A percentile compares a stretch with the other conserved stretches of the same genome.
phyloP scores from a whole-genome alignment of 2,888 invertebrate species.

The Troilus luridus region DNA sequence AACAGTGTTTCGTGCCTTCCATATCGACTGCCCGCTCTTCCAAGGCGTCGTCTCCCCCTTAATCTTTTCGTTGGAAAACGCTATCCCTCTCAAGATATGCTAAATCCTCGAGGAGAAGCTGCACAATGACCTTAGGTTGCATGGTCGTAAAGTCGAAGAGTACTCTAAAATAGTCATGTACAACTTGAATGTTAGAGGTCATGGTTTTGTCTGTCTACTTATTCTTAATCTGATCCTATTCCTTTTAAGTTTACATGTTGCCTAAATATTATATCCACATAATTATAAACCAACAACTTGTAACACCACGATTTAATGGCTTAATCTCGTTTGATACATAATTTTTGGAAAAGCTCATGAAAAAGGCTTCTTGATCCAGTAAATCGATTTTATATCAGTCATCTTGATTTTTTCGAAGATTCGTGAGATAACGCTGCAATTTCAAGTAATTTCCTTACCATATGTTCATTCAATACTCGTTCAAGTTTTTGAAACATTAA shows the following conservation, averaged over 20 bases:
- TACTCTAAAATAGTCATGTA: background rate
- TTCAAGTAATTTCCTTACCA: no score
- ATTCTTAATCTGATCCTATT: background rate
- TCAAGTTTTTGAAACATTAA: no score
- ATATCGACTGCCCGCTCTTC: conserved; percentile 40
- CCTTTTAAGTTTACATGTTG: background rate
- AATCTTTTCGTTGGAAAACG: conserved; percentile 44
- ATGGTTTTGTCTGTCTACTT: background rate
- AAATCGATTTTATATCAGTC: no score
- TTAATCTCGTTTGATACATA: no score
- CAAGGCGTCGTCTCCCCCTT: background rate
- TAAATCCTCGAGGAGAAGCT: background rate
- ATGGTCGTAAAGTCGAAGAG: background rate
- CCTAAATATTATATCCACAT: background rate
- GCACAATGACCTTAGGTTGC: conserved; percentile 40
- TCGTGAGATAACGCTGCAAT: no score
- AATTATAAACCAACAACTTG: background rate
- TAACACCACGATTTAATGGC: background rate
- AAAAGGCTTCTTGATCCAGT: no score
- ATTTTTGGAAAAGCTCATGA: no score
- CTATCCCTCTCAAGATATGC: conserved; percentile 27
- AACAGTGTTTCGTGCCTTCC: conserved; percentile 36
- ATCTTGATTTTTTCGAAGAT: no score
- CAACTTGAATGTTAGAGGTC: background rate
- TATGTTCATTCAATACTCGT: no score